Evolutionary conservation across 1,140 invertebrate species (phyloP), one percentile per base, ranked within the genome.

Genomic region (Dolichoris vasculosae): DNA sequence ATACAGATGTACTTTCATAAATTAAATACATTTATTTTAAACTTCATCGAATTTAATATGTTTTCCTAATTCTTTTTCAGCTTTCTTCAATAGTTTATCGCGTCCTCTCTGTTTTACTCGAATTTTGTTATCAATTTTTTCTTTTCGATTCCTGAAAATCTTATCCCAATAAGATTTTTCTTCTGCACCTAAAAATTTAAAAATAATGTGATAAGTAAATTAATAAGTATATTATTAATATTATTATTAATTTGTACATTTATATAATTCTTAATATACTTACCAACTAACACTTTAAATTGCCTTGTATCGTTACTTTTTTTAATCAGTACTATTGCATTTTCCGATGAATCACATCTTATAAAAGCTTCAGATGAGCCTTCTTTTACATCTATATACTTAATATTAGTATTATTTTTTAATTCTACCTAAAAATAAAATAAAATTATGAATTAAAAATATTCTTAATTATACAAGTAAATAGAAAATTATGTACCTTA

Each of bases 111-210:
- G 94, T 63, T 95, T 95, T 0, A 92, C 88, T 87, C 90, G 89
- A 35, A 90, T 87, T 83, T 95, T 95, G 86, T 95, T 95, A 2
- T 91, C 89, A 7, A 95, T 90, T 88, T 95, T 95, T 20, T 94
- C 92, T 83, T 93, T 91, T 81, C 95, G 93, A 89, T 95, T 95
- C 67, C 89, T 90, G 67, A 90, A 86, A 75, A 96, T 95, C 91
- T 96, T 96, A 20, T 95, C 90, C 95, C 95, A 96, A 89, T 96
- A 96, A 2, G 89, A 86, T 48, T 92, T 93, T 90, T 96, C 96
- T 87, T 95, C 94, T 38, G 95, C 94, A 30, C 93, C 95, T 91
- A 89, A 40, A 89, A 87, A 87, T 82, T 48, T 63, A 55, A 8
- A 73, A 71, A 71, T 69, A 73, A 64, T 64, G 30, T 26, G n/a